Evolutionary conservation across 1,140 invertebrate genomes (phyloP).

Genomic region (Musca domestica): DNA sequence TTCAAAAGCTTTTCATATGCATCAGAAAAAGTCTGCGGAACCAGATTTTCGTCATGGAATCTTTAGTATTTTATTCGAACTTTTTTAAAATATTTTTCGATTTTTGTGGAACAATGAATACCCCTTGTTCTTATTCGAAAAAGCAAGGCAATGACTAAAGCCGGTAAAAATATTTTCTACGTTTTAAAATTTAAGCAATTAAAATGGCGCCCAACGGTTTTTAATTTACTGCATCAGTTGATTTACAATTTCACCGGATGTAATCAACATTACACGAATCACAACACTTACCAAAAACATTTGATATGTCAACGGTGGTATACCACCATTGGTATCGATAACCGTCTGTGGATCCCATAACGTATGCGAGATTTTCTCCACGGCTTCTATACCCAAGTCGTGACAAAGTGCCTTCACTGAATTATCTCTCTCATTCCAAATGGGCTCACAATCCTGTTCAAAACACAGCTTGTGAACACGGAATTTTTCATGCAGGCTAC

Average conservation of each 20-base stretch:
- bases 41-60: no score
- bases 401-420: slow-evolving; percentile 60
- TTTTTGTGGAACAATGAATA: no score
- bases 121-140: no score
- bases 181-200: no score
- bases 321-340: slow-evolving; percentile 67
- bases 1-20: neutral
- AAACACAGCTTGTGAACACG: slow-evolving; percentile 60
- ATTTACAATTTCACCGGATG: no score
- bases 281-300: slow-evolving; percentile 63
- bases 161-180: no score
- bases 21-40: neutral
- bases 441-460: slow-evolving; percentile 72
- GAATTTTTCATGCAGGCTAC: slow-evolving; percentile 60
- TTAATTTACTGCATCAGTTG: no score
- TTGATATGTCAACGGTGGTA: slow-evolving; percentile 71
- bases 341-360: slow-evolving; percentile 68
- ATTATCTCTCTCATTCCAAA: slow-evolving; percentile 66
- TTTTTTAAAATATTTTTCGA: no score
- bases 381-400: slow-evolving; percentile 58
- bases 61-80: no score
- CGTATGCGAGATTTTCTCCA: slow-evolving; percentile 69
- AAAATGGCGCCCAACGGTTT: no score
- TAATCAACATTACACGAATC: no score
- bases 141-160: no score